Percentiles rank a stretch among this genome's conserved stretches.
phyloP scores from a whole-genome alignment of 2,113 vertebrate species.

The Alectura lathami region DNA sequence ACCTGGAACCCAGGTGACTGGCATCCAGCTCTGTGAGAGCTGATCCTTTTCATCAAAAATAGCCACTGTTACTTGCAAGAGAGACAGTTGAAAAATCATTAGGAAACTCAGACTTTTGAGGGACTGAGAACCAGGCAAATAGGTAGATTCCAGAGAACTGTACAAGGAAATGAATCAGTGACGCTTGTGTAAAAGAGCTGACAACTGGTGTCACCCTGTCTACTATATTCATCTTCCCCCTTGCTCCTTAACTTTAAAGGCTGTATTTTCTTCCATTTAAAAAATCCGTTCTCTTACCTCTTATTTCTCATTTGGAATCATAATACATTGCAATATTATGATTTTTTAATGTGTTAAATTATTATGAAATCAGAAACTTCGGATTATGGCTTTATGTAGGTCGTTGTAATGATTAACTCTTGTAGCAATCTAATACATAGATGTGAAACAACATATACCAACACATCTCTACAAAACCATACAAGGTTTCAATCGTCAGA shows the following conservation, averaged over 20 bases:
- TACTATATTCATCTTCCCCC: neutral
- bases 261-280: neutral
- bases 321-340: neutral
- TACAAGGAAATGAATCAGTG: neutral
- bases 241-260: neutral
- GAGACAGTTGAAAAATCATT: neutral
- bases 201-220: neutral
- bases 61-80: neutral
- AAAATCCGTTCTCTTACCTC: neutral
- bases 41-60: neutral
- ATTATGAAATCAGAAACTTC: neutral
- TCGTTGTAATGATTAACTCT: neutral
- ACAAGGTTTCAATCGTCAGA: neutral
- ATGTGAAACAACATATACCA: neutral
- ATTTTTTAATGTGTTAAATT: neutral
- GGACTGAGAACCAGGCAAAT: neutral
- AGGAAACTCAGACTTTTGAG: neutral
- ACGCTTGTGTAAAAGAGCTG: neutral
- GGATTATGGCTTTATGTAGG: neutral
- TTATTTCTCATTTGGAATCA: neutral
- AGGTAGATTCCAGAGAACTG: neutral
- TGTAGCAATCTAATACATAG: neutral
- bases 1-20: neutral
- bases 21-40: accelerated
- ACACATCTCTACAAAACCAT: neutral